These are phyloP conservation scores for Meta bourneti DNA, from an alignment of 2,888 invertebrate genomes.

Conservation along the genomic window DNA sequence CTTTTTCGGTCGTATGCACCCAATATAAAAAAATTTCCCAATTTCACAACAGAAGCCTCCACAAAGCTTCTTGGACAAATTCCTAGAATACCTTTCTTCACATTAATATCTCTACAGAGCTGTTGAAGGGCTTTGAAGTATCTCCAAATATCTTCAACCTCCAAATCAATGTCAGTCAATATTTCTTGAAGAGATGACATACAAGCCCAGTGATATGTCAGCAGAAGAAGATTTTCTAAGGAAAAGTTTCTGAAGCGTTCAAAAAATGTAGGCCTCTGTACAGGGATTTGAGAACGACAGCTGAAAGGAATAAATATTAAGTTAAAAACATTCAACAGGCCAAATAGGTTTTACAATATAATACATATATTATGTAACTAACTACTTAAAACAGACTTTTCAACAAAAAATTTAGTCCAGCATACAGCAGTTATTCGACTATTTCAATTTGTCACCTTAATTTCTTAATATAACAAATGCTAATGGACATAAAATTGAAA, in stretches of 20 bases:
- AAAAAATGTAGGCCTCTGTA: slow-evolving; percentile 54
- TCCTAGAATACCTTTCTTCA: slow-evolving; percentile 70
- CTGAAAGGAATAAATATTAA: slow-evolving; percentile 38
- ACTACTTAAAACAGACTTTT: background rate
- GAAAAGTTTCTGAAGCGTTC: slow-evolving; percentile 37
- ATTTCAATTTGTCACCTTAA: too few species aligned
- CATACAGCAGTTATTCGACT: too few species aligned
- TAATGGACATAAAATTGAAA: too few species aligned
- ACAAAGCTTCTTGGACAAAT: slow-evolving; percentile 68
- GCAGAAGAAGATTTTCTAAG: slow-evolving; percentile 39
- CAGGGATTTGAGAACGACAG: slow-evolving; percentile 3
- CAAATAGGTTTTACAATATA: background rate
- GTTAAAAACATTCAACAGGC: too few species aligned
- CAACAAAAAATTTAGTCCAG: background rate
- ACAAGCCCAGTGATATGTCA: slow-evolving; percentile 74
- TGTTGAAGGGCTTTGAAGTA: slow-evolving; percentile 68
- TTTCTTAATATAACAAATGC: too few species aligned
- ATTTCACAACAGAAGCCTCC: slow-evolving; percentile 85
- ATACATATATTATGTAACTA: background rate
- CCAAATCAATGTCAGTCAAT: slow-evolving; percentile 34
- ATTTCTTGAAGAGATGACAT: slow-evolving; percentile 52
- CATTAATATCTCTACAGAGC: slow-evolving; percentile 55
- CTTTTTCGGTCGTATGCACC: slow-evolving; percentile 89
- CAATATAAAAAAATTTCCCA: slow-evolving; percentile 93
- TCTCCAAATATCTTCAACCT: slow-evolving; percentile 40